Evolutionary conservation across 2,113 vertebrate genomes (phyloP).

Genomic region (Forbesichthys papilliferus): DNA sequence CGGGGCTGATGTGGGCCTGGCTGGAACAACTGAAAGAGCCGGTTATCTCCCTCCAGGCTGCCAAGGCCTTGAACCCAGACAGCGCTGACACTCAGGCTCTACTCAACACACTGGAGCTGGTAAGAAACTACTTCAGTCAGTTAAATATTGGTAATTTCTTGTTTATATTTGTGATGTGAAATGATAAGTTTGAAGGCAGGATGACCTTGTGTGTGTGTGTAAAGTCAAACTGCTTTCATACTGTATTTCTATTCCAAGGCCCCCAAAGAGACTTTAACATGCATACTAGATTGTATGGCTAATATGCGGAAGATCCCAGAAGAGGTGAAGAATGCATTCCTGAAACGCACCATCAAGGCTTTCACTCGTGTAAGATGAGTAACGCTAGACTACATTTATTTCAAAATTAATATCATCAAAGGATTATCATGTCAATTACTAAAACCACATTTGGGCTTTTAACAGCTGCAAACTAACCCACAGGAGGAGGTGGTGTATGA

Average conservation of each 20-base stretch:
- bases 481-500: slow-evolving; percentile 77
- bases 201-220: neutral
- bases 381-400: neutral
- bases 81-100: slow-evolving; percentile 70
- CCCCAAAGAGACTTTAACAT: slow-evolving; percentile 83
- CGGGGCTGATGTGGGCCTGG: slow-evolving; percentile 96
- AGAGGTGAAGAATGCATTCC: slow-evolving; percentile 85
- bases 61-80: slow-evolving; percentile 73
- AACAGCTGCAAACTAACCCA: slow-evolving; percentile 77
- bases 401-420: neutral
- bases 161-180: no score
- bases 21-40: slow-evolving; percentile 95
- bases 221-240: neutral
- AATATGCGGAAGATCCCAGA: slow-evolving; percentile 77
- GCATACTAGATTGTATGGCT: slow-evolving; percentile 87
- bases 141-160: no score
- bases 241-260: slow-evolving; percentile 71
- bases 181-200: no score
- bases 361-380: slow-evolving; percentile 85
- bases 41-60: slow-evolving; percentile 78
- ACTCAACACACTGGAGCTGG: slow-evolving; percentile 83
- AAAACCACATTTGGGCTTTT: slow-evolving; percentile 39
- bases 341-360: slow-evolving; percentile 83
- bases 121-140: slow-evolving; percentile 39
- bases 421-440: neutral